A percentile compares a stretch with the other conserved stretches of the same genome.
These are phyloP conservation scores for Trypoxylus dichotomus DNA, from an alignment of 1,140 invertebrate species.

Conservation along the genomic window DNA sequence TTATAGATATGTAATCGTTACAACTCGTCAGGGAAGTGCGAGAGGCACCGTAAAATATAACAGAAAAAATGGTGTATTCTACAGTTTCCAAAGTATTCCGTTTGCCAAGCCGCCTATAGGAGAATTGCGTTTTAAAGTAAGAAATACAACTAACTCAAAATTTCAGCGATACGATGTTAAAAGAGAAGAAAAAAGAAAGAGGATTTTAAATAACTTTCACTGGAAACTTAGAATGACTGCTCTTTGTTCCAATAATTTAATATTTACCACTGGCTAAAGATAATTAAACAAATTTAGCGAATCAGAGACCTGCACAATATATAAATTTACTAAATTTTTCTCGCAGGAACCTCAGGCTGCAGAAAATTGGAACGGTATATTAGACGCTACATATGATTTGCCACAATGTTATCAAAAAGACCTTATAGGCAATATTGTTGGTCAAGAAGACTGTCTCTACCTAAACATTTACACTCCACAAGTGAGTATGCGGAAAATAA, in stretches of 20 bases:
- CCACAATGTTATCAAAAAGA: conserved; percentile 47
- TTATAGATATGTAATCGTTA: background rate
- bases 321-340: background rate
- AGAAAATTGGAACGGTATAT: conserved; percentile 58
- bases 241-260: too few species aligned
- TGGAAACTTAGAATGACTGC: too few species aligned
- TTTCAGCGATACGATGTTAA: too few species aligned
- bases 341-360: conserved; percentile 58
- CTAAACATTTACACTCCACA: conserved; percentile 78
- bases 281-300: too few species aligned
- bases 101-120: conserved; percentile 19
- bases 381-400: conserved; percentile 58
- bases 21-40: background rate
- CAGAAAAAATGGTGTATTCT: background rate
- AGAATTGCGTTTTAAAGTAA: conserved; percentile 27
- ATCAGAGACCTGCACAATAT: background rate
- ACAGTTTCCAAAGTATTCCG: conserved; percentile 28
- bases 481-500: conserved; percentile 36
- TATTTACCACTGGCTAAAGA: too few species aligned
- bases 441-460: conserved; percentile 78
- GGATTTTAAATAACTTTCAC: too few species aligned
- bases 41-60: background rate
- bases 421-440: conserved; percentile 50
- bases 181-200: too few species aligned
- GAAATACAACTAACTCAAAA: background rate